Conservation (phyloP, 2,888 invertebrate species). For the Teinopalpus imperialis region DNA sequence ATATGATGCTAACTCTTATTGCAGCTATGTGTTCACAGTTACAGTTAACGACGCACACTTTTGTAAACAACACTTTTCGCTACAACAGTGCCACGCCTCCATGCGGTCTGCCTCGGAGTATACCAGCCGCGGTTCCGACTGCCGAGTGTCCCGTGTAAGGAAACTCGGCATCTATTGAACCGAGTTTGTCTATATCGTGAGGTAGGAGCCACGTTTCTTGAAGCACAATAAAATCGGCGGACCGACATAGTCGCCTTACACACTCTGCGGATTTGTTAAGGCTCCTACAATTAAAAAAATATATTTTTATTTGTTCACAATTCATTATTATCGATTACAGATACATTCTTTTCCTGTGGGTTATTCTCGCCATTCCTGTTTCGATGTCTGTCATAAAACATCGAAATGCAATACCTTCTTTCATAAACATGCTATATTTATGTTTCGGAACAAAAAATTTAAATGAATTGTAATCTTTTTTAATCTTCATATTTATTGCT, state of each 20-base stretch:
- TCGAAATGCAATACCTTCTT: slow-evolving; percentile 15
- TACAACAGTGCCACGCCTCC: slow-evolving; percentile 29
- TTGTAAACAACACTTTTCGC: slow-evolving; percentile 29
- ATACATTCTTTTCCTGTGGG: neutral
- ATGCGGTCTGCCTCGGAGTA: too few species aligned
- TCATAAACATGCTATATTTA: slow-evolving; percentile 26
- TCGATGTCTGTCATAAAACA: too few species aligned
- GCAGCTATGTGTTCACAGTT: slow-evolving; percentile 28
- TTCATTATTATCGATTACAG: slow-evolving; percentile 1
- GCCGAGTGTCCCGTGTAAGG: slow-evolving; percentile 32
- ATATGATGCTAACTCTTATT: too few species aligned
- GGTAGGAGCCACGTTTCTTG: slow-evolving; percentile 23
- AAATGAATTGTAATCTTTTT: slow-evolving; percentile 29
- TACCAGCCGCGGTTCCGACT: slow-evolving; percentile 31
- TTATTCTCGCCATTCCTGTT: slow-evolving; percentile 2
- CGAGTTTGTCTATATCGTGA: slow-evolving; percentile 30
- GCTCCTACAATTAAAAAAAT: slow-evolving; percentile 35
- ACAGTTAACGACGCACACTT: slow-evolving; percentile 32
- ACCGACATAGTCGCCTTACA: slow-evolving; percentile 30
- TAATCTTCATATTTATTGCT: slow-evolving; percentile 27
- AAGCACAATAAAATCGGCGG: neutral
- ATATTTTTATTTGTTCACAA: slow-evolving; percentile 17
- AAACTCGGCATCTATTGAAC: slow-evolving; percentile 30
- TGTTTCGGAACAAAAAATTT: slow-evolving; percentile 30
- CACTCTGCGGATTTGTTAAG: slow-evolving; percentile 30